phyloP scores from a whole-genome alignment of 2,797 vertebrate species.

The Tangara arthus region DNA sequence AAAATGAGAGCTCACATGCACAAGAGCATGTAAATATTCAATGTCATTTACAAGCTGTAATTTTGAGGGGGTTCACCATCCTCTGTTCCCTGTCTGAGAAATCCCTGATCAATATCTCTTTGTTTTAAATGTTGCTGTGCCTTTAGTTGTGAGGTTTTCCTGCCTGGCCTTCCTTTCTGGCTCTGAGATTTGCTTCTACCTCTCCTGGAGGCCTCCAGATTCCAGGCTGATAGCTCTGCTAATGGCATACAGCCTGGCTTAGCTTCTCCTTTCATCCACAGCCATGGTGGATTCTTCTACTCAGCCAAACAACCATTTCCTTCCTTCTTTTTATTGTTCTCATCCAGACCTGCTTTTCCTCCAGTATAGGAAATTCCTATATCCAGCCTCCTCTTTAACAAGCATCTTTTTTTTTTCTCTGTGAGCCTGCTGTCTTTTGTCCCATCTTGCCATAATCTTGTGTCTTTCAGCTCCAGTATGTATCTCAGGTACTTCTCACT shows the following conservation, averaged over 20 bases:
- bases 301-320: constrained; percentile 33
- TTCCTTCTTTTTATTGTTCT: constrained; percentile 55
- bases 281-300: not conserved
- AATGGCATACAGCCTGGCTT: not conserved
- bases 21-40: not conserved
- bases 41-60: not conserved
- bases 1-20: not conserved
- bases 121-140: not conserved
- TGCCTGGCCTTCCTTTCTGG: not conserved
- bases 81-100: not conserved
- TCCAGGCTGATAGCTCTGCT: not conserved
- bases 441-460: not conserved
- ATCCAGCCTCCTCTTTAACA: not conserved
- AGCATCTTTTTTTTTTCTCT: not conserved
- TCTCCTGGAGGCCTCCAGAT: not conserved
- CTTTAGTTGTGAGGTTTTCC: not conserved
- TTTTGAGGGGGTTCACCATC: not conserved
- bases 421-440: not conserved
- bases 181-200: not conserved
- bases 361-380: constrained; percentile 21
- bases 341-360: constrained; percentile 45
- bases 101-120: not conserved
- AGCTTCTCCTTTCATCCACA: not conserved
- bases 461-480: not conserved
- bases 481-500: not conserved